A percentile compares a stretch with the other conserved stretches of the same genome.
Conservation (phyloP, 2,888 invertebrate species). For the Sthenelais limicola region DNA sequence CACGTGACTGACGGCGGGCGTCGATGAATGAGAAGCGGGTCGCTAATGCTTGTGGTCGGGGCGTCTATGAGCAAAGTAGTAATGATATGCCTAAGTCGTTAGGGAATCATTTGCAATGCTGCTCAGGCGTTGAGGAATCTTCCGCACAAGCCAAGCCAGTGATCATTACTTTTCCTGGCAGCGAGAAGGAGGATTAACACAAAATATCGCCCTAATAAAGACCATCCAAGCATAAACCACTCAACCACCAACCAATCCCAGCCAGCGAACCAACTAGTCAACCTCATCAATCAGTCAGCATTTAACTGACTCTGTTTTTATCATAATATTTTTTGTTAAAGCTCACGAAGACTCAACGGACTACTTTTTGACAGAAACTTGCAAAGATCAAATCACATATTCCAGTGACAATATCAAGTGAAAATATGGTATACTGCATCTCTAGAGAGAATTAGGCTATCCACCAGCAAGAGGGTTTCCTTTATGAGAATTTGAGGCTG, state of each 20-base stretch:
- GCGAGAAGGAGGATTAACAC: slow-evolving; percentile 7
- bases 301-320: no score
- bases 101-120: slow-evolving; percentile 24
- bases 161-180: not conserved
- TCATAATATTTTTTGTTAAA: no score
- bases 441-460: no score
- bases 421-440: no score
- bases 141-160: not conserved
- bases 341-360: no score
- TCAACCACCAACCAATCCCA: not conserved
- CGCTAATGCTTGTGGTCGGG: slow-evolving; percentile 2
- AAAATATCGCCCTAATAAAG: slow-evolving; percentile 34
- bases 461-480: no score
- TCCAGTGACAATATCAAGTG: no score
- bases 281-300: no score
- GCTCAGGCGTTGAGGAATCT: not conserved
- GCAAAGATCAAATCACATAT: no score
- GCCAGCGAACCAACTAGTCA: no score
- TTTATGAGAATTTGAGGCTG: no score
- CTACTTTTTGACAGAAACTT: no score
- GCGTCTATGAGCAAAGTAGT: slow-evolving; percentile 2
- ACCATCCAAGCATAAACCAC: not conserved
- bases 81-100: slow-evolving; percentile 36
- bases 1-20: slow-evolving; percentile 31
- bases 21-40: slow-evolving; percentile 35